phyloP scores from a whole-genome alignment of 37 sponge, comb jelly and placozoan species.

The Diacarnus erythraeanus region DNA sequence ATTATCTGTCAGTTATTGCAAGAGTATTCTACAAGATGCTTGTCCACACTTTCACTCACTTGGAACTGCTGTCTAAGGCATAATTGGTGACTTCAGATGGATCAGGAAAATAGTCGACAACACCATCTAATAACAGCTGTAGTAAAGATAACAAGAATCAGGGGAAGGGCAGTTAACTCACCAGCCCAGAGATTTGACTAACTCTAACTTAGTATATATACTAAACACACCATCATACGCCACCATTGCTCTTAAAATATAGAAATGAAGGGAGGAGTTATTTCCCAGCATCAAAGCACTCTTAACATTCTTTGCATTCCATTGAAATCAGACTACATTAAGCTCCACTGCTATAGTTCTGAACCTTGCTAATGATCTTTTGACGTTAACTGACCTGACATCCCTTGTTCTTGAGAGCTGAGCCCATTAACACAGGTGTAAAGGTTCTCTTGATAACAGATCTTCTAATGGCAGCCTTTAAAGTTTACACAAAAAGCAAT shows the following conservation, averaged over 20 bases:
- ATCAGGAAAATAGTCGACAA: constrained; percentile 89
- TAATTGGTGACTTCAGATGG: constrained; percentile 92
- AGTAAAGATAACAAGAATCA: not conserved
- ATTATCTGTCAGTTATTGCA: no score
- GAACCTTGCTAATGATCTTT: not conserved
- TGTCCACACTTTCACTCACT: no score
- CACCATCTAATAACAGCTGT: constrained; percentile 89
- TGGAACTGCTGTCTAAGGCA: constrained; percentile 74
- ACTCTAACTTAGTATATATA: no score
- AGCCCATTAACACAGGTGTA: constrained; percentile 95
- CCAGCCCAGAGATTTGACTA: no score
- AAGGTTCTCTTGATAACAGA: constrained; percentile 73
- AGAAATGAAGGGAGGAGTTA: not conserved
- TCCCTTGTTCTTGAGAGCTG: constrained; percentile 99
- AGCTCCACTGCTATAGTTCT: no score
- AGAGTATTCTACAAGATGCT: no score
- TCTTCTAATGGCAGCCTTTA: constrained; percentile 88
- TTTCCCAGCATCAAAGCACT: not conserved
- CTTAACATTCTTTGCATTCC: no score
- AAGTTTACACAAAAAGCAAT: no score
- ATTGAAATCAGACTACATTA: no score
- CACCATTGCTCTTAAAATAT: not conserved
- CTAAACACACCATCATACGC: no score
- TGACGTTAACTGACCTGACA: constrained; percentile 58
- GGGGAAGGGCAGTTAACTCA: not conserved